Percentiles rank a stretch among this genome's conserved stretches.
Conservation (phyloP, 2,113 vertebrate genomes). For the Nerophis ophidion region DNA sequence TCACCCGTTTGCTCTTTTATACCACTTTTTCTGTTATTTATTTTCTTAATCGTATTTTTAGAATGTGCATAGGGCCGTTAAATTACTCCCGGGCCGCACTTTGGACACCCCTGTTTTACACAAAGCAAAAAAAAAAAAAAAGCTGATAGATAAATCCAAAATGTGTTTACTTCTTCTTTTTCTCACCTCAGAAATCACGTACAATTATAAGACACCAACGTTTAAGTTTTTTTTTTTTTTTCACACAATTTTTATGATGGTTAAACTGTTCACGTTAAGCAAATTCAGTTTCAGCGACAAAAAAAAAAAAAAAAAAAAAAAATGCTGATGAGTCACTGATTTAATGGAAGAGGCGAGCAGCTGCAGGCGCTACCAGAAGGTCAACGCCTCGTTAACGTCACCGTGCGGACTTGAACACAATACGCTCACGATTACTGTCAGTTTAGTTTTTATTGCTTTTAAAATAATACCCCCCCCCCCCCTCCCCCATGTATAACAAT, state of each 20-base stretch:
- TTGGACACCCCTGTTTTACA: too few species aligned
- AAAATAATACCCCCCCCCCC: conserved; percentile 17
- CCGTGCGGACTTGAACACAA: conserved; percentile 35
- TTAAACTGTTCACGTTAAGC: conserved; percentile 47
- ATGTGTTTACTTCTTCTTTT: too few species aligned
- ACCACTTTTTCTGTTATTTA: too few species aligned
- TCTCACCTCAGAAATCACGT: conserved; percentile 1
- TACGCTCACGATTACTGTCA: conserved; percentile 28
- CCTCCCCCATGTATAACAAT: neutral
- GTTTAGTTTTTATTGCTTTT: conserved; percentile 31
- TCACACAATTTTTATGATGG: conserved; percentile 55
- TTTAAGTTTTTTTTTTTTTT: too few species aligned
- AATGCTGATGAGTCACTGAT: conserved; percentile 50
- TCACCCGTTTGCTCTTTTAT: too few species aligned
- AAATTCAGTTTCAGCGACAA: conserved; percentile 37
- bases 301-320: conserved; percentile 21
- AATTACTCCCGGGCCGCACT: too few species aligned
- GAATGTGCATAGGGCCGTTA: too few species aligned
- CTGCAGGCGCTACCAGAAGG: conserved; percentile 41
- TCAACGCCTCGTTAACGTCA: conserved; percentile 53
- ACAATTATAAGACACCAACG: conserved; percentile 19
- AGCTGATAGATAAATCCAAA: too few species aligned
- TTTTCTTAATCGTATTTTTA: too few species aligned
- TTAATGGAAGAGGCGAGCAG: conserved; percentile 54
- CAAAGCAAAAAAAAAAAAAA: too few species aligned